A percentile compares a stretch with the other conserved stretches of the same genome.
Conservation (phyloP, 2,113 vertebrate species). For the Tonatia bakeri region DNA sequence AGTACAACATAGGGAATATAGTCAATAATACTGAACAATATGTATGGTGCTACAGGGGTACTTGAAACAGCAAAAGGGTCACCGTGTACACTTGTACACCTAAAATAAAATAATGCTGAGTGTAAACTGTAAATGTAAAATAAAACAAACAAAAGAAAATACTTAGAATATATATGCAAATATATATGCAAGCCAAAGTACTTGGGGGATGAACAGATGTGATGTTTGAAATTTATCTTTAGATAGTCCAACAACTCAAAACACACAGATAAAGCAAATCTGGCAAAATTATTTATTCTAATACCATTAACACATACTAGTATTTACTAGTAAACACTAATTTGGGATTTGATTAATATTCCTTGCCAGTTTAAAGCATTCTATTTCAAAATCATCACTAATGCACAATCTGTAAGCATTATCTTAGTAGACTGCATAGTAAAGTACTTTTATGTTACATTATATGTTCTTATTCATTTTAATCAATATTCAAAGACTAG, state of each 20-base stretch:
- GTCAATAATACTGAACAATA: not conserved
- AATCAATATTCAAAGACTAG: slow-evolving; percentile 44
- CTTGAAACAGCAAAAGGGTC: not conserved
- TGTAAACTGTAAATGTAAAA: not conserved
- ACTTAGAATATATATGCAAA: not conserved
- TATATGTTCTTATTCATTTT: not conserved
- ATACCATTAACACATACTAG: not conserved
- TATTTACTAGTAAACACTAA: not conserved
- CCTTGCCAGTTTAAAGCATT: not conserved
- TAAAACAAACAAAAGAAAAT: not conserved
- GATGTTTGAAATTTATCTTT: not conserved
- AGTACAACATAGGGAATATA: not conserved
- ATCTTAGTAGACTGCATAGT: not conserved
- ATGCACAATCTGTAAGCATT: not conserved
- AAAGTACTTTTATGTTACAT: not conserved
- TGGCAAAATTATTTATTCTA: slow-evolving; percentile 26
- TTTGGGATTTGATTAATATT: not conserved
- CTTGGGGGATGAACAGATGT: not conserved
- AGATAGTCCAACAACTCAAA: slow-evolving; percentile 1
- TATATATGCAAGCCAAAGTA: not conserved
- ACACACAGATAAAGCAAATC: not conserved
- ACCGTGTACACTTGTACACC: not conserved
- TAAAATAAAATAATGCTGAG: not conserved
- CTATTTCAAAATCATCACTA: not conserved
- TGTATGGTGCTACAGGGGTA: not conserved